These are phyloP conservation scores for Manis pentadactyla DNA, from an alignment of 2,797 vertebrate genomes.

Conservation along the genomic window DNA sequence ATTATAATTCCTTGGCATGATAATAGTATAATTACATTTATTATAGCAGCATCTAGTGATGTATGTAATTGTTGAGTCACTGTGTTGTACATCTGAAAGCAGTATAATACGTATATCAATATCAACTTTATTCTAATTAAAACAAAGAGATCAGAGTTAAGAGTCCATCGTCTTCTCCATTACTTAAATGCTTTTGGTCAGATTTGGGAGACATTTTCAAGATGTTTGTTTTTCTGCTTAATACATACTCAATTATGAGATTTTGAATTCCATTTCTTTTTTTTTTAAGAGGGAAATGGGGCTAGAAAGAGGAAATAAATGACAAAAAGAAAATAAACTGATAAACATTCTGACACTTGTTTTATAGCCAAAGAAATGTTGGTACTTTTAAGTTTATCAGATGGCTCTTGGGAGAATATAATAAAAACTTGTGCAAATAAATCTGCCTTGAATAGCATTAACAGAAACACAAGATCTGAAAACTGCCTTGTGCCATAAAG, in stretches of 20 bases:
- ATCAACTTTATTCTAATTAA: too few species aligned
- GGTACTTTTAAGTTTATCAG: slow-evolving; percentile 60
- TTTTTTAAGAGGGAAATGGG: not conserved
- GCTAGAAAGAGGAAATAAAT: slow-evolving; percentile 38
- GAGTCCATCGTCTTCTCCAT: not conserved
- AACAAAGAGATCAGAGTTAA: slow-evolving; percentile 4
- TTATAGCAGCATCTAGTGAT: too few species aligned
- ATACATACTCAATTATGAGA: slow-evolving; percentile 37
- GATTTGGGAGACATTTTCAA: slow-evolving; percentile 48
- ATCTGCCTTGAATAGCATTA: slow-evolving; percentile 63
- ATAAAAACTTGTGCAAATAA: slow-evolving; percentile 72
- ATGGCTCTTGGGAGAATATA: slow-evolving; percentile 51
- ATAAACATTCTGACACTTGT: slow-evolving; percentile 67
- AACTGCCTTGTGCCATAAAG: not conserved
- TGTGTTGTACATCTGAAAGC: too few species aligned
- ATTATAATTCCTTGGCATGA: too few species aligned
- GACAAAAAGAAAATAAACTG: slow-evolving; percentile 44
- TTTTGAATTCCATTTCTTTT: slow-evolving; percentile 41
- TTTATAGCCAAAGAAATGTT: slow-evolving; percentile 66
- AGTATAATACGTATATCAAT: too few species aligned
- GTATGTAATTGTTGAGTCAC: too few species aligned
- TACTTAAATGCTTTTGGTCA: slow-evolving; percentile 20
- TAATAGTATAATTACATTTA: too few species aligned
- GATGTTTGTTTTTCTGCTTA: slow-evolving; percentile 58
- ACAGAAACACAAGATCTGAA: slow-evolving; percentile 55